Evolutionary conservation across 1,140 invertebrate genomes (phyloP), one percentile per base, ranked within the genome.

Genomic region (Heliconius himera): DNA sequence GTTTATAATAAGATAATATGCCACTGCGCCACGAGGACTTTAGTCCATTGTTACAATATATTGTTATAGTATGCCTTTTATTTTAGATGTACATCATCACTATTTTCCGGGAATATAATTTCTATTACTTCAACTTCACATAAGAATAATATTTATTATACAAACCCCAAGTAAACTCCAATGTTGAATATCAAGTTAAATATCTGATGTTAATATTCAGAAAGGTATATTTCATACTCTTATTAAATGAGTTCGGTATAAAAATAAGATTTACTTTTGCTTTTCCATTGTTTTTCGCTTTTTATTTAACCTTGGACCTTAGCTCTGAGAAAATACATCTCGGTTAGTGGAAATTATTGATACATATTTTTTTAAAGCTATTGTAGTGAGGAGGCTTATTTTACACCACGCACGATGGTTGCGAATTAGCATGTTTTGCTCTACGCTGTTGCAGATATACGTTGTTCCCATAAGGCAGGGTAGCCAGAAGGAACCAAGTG

Each of bases 171-270:
- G 56, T 76, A 70, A 46, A 60, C 33, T 76, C 56, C 60, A 20
- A 76, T 70, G 75, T 76, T 70, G 38, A 66, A 41, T 70, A 70
- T 76, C 38, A 76, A 76, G 60, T 76, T 70, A 76, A 76, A 76
- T 70, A 76, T 26, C 8, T 41, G 29, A 66, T 66, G 60, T 66
- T 66, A 66, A 66, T 66, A 66, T 66, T 66, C 60, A 26, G 60
- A 66, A 29, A 66, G 26, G 26, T 60, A 60, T 26, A 29, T 66
- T 29, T 66, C 22, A 66, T 60, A 0, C 20, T 66, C 60, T 66
- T 66, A 66, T 29, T 66, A 66, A 66, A 66, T 29, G 26, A 66
- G 26, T 66, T 66, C 11, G 26, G 13, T 66, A 66, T 66, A 29
- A 66, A 66, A 66, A 66, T 66, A 66, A 26, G 49, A n/a, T 73